Evolutionary conservation across 1,140 invertebrate genomes (phyloP), one percentile per base, ranked within the genome.

Genomic region (Drosophila guanche): DNA sequence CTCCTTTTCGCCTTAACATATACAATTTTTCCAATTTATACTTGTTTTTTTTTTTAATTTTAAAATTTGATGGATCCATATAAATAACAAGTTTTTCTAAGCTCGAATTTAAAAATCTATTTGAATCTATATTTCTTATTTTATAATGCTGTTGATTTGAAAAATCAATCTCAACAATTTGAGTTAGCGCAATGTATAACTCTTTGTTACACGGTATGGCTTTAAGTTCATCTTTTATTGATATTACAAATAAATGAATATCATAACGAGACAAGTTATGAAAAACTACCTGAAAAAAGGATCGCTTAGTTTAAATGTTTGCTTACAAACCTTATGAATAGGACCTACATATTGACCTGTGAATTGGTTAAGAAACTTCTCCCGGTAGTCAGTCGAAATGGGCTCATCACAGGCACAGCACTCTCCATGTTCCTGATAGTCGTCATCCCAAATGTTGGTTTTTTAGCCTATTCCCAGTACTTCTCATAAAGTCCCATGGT

Each of bases 201-300:
- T 48, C 27, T 10, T 23, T 22, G 5, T 40, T 25, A n/a, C 22
- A 7, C 4, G 29, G 45, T 14, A 58, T 48, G 20, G 14, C 12
- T 25, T 47, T 12, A 5, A 41, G n/a, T 10, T 58, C 14, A 5
- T 41, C 16, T 12, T 45, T 42, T 16, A 57, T 5, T 10, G 45
- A 42, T 12, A 14, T 47, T 1, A 58, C 2, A 22, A 58, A 58
- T 37, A 58, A 58, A 25, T 37, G 27, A 3, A 40, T 29, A 25
- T 33, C 45, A 14, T 25, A 25, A 4, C 27, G 33, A 2, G 43
- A 22, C 20, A 58, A 40, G 27, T 58, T 37, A 23, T 58, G n/a
- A 5, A 58, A 58, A 14, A 58, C 20, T 4, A 58, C 55, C n/a
- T 45, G 55, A n/a, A 58, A 58, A 33, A 47, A 3, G 43, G 10